These are phyloP conservation scores for Ditylenchus weischeri DNA, from an alignment of 2,888 invertebrate species.

Conservation along the genomic window DNA sequence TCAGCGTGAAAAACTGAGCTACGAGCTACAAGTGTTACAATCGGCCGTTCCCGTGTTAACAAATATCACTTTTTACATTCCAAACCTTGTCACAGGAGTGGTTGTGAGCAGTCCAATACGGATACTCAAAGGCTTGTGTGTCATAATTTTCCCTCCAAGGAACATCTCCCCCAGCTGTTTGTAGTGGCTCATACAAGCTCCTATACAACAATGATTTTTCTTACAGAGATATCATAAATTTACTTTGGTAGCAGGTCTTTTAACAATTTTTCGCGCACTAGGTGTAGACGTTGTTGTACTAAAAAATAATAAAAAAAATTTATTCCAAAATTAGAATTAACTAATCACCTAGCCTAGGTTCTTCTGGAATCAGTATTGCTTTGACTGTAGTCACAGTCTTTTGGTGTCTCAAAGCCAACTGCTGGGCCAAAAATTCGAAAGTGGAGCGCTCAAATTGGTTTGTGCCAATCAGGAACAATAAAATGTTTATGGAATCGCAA, in stretches of 20 bases:
- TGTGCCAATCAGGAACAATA: constrained; percentile 57
- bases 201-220: constrained; percentile 20
- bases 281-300: constrained; percentile 48
- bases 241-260: constrained; percentile 53
- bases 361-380: constrained; percentile 57
- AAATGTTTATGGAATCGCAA: constrained; percentile 40
- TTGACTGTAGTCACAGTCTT: constrained; percentile 53
- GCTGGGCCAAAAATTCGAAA: constrained; percentile 56
- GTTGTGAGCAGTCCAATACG: constrained; percentile 54
- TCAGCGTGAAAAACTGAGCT: too few relatives aligned
- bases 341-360: constrained; percentile 41
- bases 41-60: too few relatives aligned
- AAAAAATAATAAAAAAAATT: not conserved
- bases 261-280: constrained; percentile 55
- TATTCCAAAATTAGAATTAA: constrained; percentile 33
- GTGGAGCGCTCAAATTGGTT: constrained; percentile 51
- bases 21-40: too few relatives aligned
- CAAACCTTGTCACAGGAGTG: constrained; percentile 52
- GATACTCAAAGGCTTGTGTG: constrained; percentile 39
- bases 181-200: constrained; percentile 47
- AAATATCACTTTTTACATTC: too few relatives aligned
- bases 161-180: constrained; percentile 41
- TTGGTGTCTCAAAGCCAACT: constrained; percentile 53
- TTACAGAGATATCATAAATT: constrained; percentile 13
- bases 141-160: constrained; percentile 52